phyloP scores from a whole-genome alignment of 2,888 invertebrate genomes.

The Cephonodes hylas region DNA sequence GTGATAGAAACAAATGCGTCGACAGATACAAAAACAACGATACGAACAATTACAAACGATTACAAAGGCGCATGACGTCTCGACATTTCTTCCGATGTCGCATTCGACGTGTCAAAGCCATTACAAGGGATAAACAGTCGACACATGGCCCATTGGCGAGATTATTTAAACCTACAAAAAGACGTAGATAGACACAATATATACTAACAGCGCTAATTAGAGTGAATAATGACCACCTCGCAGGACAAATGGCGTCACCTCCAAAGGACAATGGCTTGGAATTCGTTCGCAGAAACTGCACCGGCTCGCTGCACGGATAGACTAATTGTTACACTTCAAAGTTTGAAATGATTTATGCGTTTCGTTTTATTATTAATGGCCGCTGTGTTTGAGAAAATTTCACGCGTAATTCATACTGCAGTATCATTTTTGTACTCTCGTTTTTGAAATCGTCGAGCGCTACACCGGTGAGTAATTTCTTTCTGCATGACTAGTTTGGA shows the following conservation, averaged over 20 bases:
- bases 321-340: conserved; percentile 15
- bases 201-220: conserved; percentile 27
- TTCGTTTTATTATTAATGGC: not conserved
- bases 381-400: conserved; percentile 1
- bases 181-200: conserved; percentile 20
- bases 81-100: not conserved
- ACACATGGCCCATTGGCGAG: conserved; percentile 6
- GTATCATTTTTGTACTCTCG: not conserved
- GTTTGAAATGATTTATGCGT: conserved; percentile 11
- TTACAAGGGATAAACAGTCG: not conserved
- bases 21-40: not conserved
- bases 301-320: conserved; percentile 5
- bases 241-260: conserved; percentile 10
- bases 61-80: not conserved
- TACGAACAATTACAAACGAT: not conserved
- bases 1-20: not conserved
- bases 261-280: conserved; percentile 15
- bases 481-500: not conserved
- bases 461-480: not conserved
- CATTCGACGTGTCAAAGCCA: not conserved
- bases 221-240: conserved; percentile 22
- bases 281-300: conserved; percentile 13
- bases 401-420: conserved; percentile 26
- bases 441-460: not conserved
- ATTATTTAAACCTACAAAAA: conserved; percentile 16